Evolutionary conservation across 2,113 vertebrate species (phyloP), one percentile per base, ranked within the genome.

Genomic region (Centrocercus urophasianus): DNA sequence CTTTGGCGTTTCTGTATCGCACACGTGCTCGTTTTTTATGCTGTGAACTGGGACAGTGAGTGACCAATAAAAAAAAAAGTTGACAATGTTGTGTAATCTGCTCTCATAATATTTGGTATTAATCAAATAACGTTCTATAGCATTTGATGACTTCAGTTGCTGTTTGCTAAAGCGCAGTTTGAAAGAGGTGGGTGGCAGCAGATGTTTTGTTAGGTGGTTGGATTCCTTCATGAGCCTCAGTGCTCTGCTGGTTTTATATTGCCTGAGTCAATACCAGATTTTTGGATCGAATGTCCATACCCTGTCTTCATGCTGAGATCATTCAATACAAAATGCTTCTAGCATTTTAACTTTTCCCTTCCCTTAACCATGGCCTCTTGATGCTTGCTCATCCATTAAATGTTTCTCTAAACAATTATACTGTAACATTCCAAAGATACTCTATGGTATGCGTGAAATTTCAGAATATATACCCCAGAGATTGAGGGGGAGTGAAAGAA

Each of bases 351-450:
- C 75, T 94, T 90, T 60, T 81, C 48, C 60, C 81, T 85, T 87
- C 93, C 93, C 93, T 94, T 63, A 59, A 69, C 67, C 30, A 3
- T 79, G 93, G 96, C 91, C 92, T 94, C 94, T 84, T 93, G 90
- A 82, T 96, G 92, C 86, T 88, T 94, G 84, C 71, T 94, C 83
- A 95, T 84, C 91, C 86, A 65, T 96, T 92, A 94, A 95, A 92
- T 95, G 94, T 96, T 89, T 89, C 94, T 96, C 92, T 89, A 92
- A 92, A 94, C 89, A 93, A 96, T 96, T 95, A 95, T 92, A 90
- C 89, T 95, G 92, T 95, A 94, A 95, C 96, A 96, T 96, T 96
- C 95, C 95, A 84, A 57, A 93, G 92, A 95, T 90, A 43, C 48
- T 93, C 92, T 45, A 80, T 91, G 93, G 45, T 93, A 89, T 89